Evolutionary conservation across 2,888 invertebrate genomes (phyloP).

Genomic region (Auanema freiburgensis): DNA sequence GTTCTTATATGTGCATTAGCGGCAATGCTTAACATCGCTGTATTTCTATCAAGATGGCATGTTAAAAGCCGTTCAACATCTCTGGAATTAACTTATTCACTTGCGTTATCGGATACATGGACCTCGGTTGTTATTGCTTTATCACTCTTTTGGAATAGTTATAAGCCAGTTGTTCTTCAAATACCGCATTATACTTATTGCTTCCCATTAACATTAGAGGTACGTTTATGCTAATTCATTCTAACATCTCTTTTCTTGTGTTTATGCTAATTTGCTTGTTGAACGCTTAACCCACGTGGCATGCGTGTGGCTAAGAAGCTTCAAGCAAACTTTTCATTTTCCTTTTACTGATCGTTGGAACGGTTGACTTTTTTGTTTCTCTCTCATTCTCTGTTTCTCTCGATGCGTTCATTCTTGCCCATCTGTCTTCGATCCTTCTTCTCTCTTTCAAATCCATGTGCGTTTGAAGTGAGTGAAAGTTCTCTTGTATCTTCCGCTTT

Average conservation of each 20-base stretch:
- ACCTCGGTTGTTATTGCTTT: constrained; percentile 57
- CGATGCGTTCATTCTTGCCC: not conserved
- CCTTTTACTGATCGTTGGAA: not conserved
- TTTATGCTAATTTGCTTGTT: not conserved
- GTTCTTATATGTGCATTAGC: constrained; percentile 39
- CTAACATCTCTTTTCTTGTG: not conserved
- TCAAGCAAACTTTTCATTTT: not conserved
- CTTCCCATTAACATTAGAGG: constrained; percentile 51
- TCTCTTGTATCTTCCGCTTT: no score
- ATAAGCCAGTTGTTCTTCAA: constrained; percentile 40
- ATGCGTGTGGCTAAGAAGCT: no score
- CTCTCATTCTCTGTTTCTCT: constrained; percentile 8
- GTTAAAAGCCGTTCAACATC: constrained; percentile 37
- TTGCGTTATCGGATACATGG: constrained; percentile 49
- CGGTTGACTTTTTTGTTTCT: constrained; percentile 2
- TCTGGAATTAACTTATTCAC: constrained; percentile 45
- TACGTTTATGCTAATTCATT: constrained; percentile 11
- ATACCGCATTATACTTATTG: constrained; percentile 51
- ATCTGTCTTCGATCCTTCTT: not conserved
- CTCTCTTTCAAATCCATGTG: no score
- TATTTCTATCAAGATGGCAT: constrained; percentile 34
- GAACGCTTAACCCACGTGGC: no score
- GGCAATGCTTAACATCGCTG: constrained; percentile 43
- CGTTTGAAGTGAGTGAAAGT: no score
- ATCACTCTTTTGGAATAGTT: constrained; percentile 69